These are phyloP conservation scores for Tapirus indicus DNA, from an alignment of 2,797 vertebrate species.

Conservation along the genomic window DNA sequence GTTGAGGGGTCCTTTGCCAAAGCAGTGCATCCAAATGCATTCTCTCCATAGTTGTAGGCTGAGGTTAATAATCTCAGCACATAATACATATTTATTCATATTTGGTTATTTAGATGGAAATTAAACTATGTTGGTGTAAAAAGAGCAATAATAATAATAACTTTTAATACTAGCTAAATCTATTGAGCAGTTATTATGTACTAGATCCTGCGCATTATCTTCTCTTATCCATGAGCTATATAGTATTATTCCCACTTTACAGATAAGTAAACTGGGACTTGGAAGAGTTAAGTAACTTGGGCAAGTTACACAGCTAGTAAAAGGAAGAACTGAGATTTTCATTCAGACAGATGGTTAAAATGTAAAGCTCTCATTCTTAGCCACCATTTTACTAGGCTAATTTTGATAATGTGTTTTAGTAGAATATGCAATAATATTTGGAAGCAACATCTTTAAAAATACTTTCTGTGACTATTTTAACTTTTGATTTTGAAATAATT, in stretches of 20 bases:
- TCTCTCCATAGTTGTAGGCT: not conserved
- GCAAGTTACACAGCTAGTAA: not conserved
- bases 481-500: not conserved
- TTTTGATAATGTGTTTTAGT: not conserved
- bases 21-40: not conserved
- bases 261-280: not conserved
- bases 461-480: not conserved
- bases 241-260: not conserved
- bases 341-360: not conserved
- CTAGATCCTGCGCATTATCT: not conserved
- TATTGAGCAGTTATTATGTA: not conserved
- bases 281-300: not conserved
- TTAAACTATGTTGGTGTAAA: not conserved
- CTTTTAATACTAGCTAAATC: not conserved
- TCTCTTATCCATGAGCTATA: not conserved
- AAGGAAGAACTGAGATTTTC: not conserved
- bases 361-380: not conserved
- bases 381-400: not conserved
- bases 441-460: not conserved
- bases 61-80: not conserved
- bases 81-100: not conserved
- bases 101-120: not conserved
- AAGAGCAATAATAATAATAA: not conserved
- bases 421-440: not conserved
- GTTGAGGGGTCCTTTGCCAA: not conserved